Base-by-base conservation (phyloP, 2,797 vertebrate species). In the Ispidina lecontei region DNA sequence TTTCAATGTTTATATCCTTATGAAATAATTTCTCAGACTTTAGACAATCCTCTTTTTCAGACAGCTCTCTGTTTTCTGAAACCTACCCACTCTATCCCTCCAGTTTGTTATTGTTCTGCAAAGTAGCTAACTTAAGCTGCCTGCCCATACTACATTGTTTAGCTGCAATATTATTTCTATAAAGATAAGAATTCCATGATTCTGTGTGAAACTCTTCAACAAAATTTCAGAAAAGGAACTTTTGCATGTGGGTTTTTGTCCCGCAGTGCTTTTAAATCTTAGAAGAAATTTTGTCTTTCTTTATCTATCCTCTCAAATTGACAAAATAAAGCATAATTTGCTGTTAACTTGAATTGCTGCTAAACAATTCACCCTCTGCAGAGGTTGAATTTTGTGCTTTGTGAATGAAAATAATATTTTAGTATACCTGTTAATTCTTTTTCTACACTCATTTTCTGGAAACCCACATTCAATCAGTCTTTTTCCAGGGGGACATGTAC, bases 401-500 rank as follows among this genome's bases (percentile, higher is more conserved):
- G 9, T 75, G 19, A 21, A 29, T 78, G 62, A 92, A 72, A 3
- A 89, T 3, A 6, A 2, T 44, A 37, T 74, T 65, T 39, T 76
- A 21, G 71, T 79, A 74, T 47, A 68, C 25, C 35, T 58, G 29
- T 31, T 90, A 87, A 68, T 94, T 90, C 64, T 76, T 84, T 86
- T 64, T 63, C 74, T 88, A 23, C 28, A 33, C 15, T 88, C 22
- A 56, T 7, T 90, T 92, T 78, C 74, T 74, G 77, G 74, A 69
- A 91, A 82, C 17, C 7, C 49, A 56, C 5, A 20, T 80, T 82
- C 54, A 82, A 37, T 79, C 71, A 62, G 14, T 16, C 35, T 90
- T 93, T 88, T 84, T 92, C 72, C 85, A 84, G 58, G 15, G 79
- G 62, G 77, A 86, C 3, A n/a, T 51, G 43, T 87, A 68, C 39